Evolutionary conservation across 2,113 vertebrate genomes (phyloP), one percentile per base, ranked within the genome.

Genomic region (Stegastes partitus): DNA sequence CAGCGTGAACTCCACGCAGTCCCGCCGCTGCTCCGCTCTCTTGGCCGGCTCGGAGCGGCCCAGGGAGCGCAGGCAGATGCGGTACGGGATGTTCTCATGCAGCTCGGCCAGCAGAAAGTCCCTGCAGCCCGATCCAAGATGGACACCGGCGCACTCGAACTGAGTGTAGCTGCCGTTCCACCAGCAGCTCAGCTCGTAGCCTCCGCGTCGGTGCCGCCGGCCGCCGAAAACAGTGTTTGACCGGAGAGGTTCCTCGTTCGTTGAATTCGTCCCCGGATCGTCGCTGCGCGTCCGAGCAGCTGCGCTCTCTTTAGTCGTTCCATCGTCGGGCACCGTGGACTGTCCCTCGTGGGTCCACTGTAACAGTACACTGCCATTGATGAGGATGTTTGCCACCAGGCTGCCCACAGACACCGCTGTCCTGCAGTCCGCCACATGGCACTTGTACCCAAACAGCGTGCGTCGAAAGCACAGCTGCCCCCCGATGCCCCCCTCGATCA

Each of bases 141-240:
- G 95, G 83, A 98, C 96, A 74, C 94, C 93, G 15, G 96, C 95
- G 78, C 98, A 99, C 54, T 96, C 97, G 79, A 99, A 98, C 71
- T 96, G 96, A 45, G 97, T 96, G 89, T 97, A 97, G 92, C 96
- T 95, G 61, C 98, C 98, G 78, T 97, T 98, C 98, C 98, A 99
- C 87, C 96, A 96, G 94, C 97, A 99, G 92, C 95, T 96, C 59
- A 99, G 93, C 65, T 92, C 91, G 81, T 96, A 98, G 69, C 97
- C 97, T 55, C 94, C 94, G 8, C 90, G 90, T n/a, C 77, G 81
- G 74, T 66, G 82, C 34, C 62, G 72, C 4, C 68, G 72, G 19
- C 57, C 83, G 5, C 50, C 68, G 58, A 70, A 70, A 28, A 74
- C 64, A 31, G 28, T 21, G 28, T 53, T 71, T 16, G 73, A 70